Conservation (phyloP, 2,113 vertebrate genomes). For the Harpagus bidentatus region DNA sequence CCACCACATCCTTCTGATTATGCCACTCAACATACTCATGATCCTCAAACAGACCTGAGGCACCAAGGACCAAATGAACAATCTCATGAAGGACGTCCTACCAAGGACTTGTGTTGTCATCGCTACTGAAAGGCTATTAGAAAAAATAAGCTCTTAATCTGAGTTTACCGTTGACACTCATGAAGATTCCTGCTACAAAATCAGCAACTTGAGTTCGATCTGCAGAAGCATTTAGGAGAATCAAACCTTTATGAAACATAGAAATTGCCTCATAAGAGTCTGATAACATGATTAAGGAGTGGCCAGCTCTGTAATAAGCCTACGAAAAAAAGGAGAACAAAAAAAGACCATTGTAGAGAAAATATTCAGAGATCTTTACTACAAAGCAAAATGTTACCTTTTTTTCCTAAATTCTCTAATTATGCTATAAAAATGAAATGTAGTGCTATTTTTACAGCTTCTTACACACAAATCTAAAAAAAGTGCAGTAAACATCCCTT, state of each 20-base stretch:
- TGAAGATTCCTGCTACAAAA: constrained; percentile 74
- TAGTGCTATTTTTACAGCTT: not conserved
- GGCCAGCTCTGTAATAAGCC: constrained; percentile 77
- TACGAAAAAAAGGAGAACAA: not conserved
- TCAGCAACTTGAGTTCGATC: constrained; percentile 65
- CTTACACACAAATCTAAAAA: not conserved
- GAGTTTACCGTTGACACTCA: constrained; percentile 67
- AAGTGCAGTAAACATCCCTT: not conserved
- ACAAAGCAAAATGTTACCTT: not conserved
- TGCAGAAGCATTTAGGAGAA: constrained; percentile 3
- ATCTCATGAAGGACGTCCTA: not conserved
- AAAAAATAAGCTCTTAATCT: not conserved
- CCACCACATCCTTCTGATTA: not conserved
- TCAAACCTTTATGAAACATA: constrained; percentile 69
- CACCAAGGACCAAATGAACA: not conserved
- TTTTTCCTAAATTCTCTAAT: not conserved
- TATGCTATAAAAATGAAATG: not conserved
- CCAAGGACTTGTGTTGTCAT: not conserved
- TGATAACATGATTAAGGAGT: constrained; percentile 59
- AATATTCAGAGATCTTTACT: not conserved
- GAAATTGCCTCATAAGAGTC: constrained; percentile 14
- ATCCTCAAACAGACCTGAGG: not conserved
- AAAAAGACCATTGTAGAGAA: not conserved
- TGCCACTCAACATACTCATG: not conserved
- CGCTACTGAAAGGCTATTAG: not conserved